Evolutionary conservation across 2,113 vertebrate genomes (phyloP), one percentile per base, ranked within the genome.

Genomic region (Sinosuthora webbiana): DNA sequence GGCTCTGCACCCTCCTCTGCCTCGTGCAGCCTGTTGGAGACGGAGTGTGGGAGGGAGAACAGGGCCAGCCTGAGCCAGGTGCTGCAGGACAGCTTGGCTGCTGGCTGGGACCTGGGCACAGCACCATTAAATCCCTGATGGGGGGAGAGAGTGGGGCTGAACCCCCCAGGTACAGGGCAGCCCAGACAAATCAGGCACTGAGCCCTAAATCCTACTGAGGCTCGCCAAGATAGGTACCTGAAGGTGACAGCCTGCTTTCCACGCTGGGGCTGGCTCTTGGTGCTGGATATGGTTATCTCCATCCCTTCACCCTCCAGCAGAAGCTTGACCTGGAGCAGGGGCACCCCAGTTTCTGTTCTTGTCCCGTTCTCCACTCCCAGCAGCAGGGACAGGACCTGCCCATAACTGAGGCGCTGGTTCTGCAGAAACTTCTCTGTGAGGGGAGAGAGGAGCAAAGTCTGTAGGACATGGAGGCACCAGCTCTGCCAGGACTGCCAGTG

Each of bases 361-460:
- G 97, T 95, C 65, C 97, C 50, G 0, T 78, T 65, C 33, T 84
- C 98, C 0, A 84, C 97, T 57, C 78, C 81, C 97, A 99, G 98
- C 83, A 97, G 97, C 96, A 99, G 88, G 18, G 97, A 97, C 91
- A 99, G 98, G 76, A 96, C 91, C 96, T 98, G 99, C 77, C 98
- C 98, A 0, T 99, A 99, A 97, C 99, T 99, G 96, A 98, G 86
- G 77, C 76, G 93, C 92, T 98, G 98, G 91, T 98, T 96, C 88
- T 98, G 98, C 94, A 99, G 98, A 95, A 99, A 99, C 92, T 98
- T 99, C 79, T 97, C 99, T 99, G 94, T 0, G 22, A 81, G 6
- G 5, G 10, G 13, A 80, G 16, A 96, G 63, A 86, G 42, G 6
- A 87, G 12, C 37, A 69, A 41, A 71, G 23, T 15, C 64, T 69